A percentile compares a stretch with the other conserved stretches of the same genome.
phyloP scores from a whole-genome alignment of 1,140 invertebrate species.

The Pseudoatta argentina region DNA sequence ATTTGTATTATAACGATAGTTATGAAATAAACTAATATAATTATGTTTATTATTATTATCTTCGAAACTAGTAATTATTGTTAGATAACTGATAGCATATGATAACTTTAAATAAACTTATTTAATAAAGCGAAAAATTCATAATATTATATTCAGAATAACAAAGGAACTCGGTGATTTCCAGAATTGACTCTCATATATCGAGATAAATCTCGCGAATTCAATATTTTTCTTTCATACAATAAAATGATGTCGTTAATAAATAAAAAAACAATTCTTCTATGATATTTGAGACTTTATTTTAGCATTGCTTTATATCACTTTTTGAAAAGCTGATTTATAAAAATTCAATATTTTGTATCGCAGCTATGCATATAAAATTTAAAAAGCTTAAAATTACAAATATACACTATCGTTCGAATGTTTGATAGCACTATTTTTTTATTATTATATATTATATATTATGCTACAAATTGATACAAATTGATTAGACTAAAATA shows the following conservation, averaged over 20 bases:
- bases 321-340: slow-evolving; percentile 35
- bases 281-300: slow-evolving; percentile 23
- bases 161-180: background rate
- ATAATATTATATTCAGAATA: background rate
- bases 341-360: slow-evolving; percentile 11
- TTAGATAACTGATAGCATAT: background rate
- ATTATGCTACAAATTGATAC: too few relatives aligned
- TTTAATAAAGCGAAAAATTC: background rate
- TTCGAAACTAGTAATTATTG: background rate
- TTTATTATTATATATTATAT: too few relatives aligned
- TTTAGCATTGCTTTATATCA: slow-evolving; percentile 9
- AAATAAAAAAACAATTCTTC: slow-evolving; percentile 19
- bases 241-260: background rate
- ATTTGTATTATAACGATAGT: background rate
- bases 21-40: background rate
- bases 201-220: background rate
- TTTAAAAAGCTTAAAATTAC: background rate
- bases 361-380: background rate
- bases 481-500: background rate
- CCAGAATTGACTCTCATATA: background rate
- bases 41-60: slow-evolving; percentile 1
- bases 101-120: slow-evolving; percentile 9
- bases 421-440: too few relatives aligned
- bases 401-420: too few relatives aligned
- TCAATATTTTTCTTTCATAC: background rate